Base-by-base conservation (phyloP, 2,113 vertebrate species). In the Pleuronectes platessa region DNA sequence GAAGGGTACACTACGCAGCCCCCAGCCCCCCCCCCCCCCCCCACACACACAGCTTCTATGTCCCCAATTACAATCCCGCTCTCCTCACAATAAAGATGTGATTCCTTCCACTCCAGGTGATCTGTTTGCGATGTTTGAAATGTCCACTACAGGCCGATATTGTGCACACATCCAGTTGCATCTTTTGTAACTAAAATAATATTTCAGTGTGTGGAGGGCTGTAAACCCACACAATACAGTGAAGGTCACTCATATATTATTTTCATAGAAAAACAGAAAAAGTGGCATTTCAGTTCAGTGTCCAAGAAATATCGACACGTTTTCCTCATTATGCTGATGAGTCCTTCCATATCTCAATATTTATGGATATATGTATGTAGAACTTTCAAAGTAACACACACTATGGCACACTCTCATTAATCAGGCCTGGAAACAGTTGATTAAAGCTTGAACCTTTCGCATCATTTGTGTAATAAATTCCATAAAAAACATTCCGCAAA, bases 61-160 rank as follows among this genome's bases (percentile, higher is more conserved):
- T 11, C 66, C 55, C 31, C 21, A 14, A 68, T 71, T n/a, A 68
- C 12, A 5, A 6, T 68, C 51, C 31, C 35, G 5, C 51, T 64
- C 60, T 84, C 79, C 74, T 81, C 71, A 61, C 51, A 78, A 74
- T 51, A 87, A 78, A 62, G 61, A 51, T 26, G 31, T 76, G 51
- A 81, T 67, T 72, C 56, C n/a, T 26, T 31, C 56, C 24, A 53
- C 63, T 71, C 40, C 24, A 49, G 42, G 55, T 49, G 45, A 74
- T 74, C 66, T 64, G 18, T 27, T 58, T 61, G 35, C 72, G 31
- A 31, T 31, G 31, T 31, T 31, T 31, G 31, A 31, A 31, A 31
- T 31, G 31, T 31, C 31, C 31, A 7, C 6, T 31, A 1, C 31
- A 31, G 31, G 31, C 31, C 4, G 27, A 31, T 31, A 31, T 31